Conservation (phyloP, 1,140 invertebrate genomes). For the Doryteuthis pealeii region DNA sequence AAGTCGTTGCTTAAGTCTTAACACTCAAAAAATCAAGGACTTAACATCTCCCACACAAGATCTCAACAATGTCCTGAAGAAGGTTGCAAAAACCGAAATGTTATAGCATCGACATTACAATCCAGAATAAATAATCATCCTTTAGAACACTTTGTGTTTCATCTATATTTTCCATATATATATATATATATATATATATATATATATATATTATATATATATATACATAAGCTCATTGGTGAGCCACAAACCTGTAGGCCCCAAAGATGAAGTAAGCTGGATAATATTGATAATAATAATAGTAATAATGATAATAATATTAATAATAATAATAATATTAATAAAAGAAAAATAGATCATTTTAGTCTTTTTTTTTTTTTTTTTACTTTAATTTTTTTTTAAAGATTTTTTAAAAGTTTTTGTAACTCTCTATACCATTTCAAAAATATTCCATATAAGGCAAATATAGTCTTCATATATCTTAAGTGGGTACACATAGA, state of each 20-base stretch:
- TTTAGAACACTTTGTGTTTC: no score
- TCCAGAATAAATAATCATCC: no score
- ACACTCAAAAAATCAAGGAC: no score
- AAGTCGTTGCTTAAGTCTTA: no score
- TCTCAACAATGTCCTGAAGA: no score
- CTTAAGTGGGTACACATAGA: neutral
- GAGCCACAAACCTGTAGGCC: neutral
- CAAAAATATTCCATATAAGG: conserved; percentile 17
- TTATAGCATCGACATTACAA: no score
- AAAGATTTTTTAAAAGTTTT: neutral
- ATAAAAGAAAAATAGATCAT: conserved; percentile 7
- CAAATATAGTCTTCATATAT: conserved; percentile 6
- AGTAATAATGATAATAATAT: neutral
- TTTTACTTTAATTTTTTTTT: neutral
- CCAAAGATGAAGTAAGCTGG: neutral
- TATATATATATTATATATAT: no score
- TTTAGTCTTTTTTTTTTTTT: conserved; percentile 6
- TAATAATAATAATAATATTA: neutral
- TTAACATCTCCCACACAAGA: no score
- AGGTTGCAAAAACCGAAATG: no score
- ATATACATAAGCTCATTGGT: no score
- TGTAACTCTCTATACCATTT: conserved; percentile 11
- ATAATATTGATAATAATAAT: neutral
- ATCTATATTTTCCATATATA: no score
- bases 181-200: no score